These are phyloP conservation scores for Brachypalpus laphriformis DNA, from an alignment of 2,888 invertebrate genomes.

Conservation along the genomic window DNA sequence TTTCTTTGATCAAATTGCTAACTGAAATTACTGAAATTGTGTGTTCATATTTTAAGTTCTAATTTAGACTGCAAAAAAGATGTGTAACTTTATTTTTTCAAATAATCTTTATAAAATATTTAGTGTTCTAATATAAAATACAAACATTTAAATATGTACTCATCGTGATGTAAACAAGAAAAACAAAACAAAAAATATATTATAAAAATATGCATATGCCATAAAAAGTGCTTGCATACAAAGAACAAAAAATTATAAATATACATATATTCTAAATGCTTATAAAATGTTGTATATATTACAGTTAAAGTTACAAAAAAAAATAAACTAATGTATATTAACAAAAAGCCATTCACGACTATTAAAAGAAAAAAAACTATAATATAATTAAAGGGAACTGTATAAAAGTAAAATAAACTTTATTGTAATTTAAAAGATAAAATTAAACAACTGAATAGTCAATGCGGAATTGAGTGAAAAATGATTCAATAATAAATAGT, in stretches of 20 bases:
- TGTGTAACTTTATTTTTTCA: background rate
- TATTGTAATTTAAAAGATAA: background rate
- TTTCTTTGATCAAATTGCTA: slow-evolving; percentile 23
- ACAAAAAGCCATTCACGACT: background rate
- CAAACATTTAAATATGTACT: too few relatives aligned
- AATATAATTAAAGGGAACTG: background rate
- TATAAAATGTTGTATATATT: background rate
- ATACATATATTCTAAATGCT: background rate
- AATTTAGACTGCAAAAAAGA: slow-evolving; percentile 16
- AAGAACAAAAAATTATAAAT: background rate
- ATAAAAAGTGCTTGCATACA: background rate
- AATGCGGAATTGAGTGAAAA: slow-evolving; percentile 56
- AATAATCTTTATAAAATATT: background rate
- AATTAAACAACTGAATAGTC: slow-evolving; percentile 9
- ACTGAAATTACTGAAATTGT: slow-evolving; percentile 54
- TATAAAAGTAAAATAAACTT: background rate
- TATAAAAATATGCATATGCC: background rate
- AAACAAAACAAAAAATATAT: too few relatives aligned
- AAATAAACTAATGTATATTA: background rate
- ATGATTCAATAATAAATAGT: slow-evolving; percentile 32
- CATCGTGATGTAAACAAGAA: background rate
- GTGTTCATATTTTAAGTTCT: slow-evolving; percentile 47
- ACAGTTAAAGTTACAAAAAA: background rate
- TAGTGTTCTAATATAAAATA: background rate
- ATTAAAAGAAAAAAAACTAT: background rate